phyloP scores from a whole-genome alignment of 1,140 invertebrate genomes.

The Drosophila ogumai region DNA sequence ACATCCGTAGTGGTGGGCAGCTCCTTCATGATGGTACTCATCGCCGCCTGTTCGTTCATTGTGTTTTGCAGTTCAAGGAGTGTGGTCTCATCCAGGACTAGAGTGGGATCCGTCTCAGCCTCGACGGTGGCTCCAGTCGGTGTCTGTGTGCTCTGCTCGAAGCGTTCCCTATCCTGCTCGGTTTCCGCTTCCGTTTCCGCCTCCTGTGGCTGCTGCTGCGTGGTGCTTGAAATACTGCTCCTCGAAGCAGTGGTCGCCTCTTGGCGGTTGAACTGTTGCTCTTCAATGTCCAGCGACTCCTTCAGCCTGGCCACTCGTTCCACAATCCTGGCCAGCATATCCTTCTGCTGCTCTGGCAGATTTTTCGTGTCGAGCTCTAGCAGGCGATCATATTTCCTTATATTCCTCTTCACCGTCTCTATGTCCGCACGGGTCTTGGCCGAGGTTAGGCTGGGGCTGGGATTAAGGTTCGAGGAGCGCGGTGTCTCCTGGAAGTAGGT shows the following conservation, averaged over 20 bases:
- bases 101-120: constrained; percentile 74
- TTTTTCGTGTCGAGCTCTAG: constrained; percentile 81
- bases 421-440: constrained; percentile 80
- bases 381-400: constrained; percentile 80
- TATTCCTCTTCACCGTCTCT: constrained; percentile 81
- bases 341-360: constrained; percentile 82
- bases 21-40: constrained; percentile 72
- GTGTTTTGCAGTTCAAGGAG: constrained; percentile 72
- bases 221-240: constrained; percentile 26
- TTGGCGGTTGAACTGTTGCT: constrained; percentile 62
- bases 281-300: constrained; percentile 77
- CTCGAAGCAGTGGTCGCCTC: constrained; percentile 39
- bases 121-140: constrained; percentile 60
- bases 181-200: constrained; percentile 26
- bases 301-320: constrained; percentile 81
- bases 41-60: constrained; percentile 77
- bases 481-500: constrained; percentile 72
- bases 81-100: constrained; percentile 78
- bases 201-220: constrained; percentile 7
- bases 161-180: constrained; percentile 44
- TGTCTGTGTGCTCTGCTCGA: constrained; percentile 52
- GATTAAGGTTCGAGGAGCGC: constrained; percentile 4
- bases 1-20: constrained; percentile 69
- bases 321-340: constrained; percentile 82
- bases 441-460: constrained; percentile 49